Evolutionary conservation across 2,888 invertebrate species (phyloP).

Genomic region (Oligia strigilis): DNA sequence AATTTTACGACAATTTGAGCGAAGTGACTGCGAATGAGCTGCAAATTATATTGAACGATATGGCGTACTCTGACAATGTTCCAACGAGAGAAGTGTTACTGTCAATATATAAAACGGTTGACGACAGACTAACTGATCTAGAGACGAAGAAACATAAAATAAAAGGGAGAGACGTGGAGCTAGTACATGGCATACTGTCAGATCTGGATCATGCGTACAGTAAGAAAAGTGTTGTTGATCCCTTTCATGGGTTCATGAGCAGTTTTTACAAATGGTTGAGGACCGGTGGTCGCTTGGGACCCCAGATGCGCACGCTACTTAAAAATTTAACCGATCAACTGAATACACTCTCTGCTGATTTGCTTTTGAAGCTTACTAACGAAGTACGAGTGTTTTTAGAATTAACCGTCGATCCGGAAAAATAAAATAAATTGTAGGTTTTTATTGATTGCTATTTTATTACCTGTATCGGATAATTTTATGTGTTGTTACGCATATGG

Average conservation of each 20-base stretch:
- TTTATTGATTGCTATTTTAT: constrained; percentile 8
- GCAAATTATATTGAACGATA: constrained; percentile 80
- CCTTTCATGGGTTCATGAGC: constrained; percentile 74
- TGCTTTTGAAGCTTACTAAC: constrained; percentile 74
- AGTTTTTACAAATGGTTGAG: constrained; percentile 72
- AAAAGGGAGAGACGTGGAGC: constrained; percentile 73
- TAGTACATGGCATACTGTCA: constrained; percentile 79
- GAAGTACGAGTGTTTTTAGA: constrained; percentile 81
- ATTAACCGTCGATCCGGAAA: constrained; percentile 76
- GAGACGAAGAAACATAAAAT: constrained; percentile 51
- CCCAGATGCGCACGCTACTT: constrained; percentile 68
- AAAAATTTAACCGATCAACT: constrained; percentile 70
- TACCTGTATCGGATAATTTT: not conserved
- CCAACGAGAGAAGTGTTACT: constrained; percentile 74
- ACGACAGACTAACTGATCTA: constrained; percentile 69
- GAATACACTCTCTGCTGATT: constrained; percentile 63
- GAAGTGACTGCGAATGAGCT: constrained; percentile 74
- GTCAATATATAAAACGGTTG: constrained; percentile 72
- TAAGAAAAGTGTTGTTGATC: constrained; percentile 67
- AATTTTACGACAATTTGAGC: constrained; percentile 73
- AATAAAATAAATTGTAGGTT: constrained; percentile 51
- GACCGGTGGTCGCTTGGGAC: constrained; percentile 63
- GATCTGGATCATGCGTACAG: constrained; percentile 82
- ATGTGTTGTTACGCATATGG: not conserved
- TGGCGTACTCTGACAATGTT: constrained; percentile 76